phyloP scores from a whole-genome alignment of 2,888 invertebrate species.

The Caenorhabditis zanzibari region DNA sequence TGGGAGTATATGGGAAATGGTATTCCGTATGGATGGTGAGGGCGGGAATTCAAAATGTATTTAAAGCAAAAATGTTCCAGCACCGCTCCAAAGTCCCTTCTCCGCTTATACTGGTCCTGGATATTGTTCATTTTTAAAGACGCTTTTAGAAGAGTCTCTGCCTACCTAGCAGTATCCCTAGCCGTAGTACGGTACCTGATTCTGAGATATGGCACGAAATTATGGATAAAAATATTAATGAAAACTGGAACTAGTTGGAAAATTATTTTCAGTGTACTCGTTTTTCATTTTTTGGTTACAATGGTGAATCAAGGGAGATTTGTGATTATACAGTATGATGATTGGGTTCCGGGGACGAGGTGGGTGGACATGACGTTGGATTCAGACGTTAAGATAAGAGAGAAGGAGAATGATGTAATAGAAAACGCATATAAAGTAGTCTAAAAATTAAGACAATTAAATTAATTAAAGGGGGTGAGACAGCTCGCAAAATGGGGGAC shows the following conservation, averaged over 20 bases:
- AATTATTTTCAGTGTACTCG: not conserved
- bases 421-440: no score
- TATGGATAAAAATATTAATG: not conserved
- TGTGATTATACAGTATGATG: not conserved
- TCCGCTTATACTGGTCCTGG: not conserved
- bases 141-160: constrained; percentile 20
- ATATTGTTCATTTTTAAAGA: not conserved
- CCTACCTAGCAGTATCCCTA: constrained; percentile 16
- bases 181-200: constrained; percentile 15
- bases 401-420: no score
- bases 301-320: constrained; percentile 3
- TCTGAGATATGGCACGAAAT: not conserved
- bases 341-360: not conserved
- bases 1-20: not conserved
- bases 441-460: no score
- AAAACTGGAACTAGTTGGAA: constrained; percentile 1
- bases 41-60: not conserved
- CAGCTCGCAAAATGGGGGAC: no score
- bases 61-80: not conserved
- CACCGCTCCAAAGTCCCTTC: not conserved
- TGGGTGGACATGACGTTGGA: not conserved
- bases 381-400: no score
- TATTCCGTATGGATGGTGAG: not conserved
- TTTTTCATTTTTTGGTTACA: constrained; percentile 17
- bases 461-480: no score